These are phyloP conservation scores for Anodontia alba DNA, from an alignment of 2,888 invertebrate species.

Conservation along the genomic window DNA sequence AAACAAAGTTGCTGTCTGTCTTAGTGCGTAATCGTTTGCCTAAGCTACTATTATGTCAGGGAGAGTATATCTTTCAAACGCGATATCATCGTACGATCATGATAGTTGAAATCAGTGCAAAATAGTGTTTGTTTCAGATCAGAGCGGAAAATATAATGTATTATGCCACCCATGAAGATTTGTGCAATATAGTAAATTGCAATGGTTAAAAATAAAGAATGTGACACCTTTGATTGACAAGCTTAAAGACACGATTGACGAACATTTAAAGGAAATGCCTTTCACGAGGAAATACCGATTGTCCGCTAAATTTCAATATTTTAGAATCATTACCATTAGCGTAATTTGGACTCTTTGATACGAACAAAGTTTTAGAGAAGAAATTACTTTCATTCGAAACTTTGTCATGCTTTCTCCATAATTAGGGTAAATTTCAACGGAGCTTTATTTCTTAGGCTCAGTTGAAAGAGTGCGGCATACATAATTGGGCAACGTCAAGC, in stretches of 20 bases:
- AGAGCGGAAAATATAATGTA: neutral
- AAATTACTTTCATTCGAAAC: slow-evolving; percentile 21
- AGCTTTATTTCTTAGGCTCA: neutral
- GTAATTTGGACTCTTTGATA: slow-evolving; percentile 40
- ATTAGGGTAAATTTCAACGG: slow-evolving; percentile 3
- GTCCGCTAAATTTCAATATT: slow-evolving; percentile 23
- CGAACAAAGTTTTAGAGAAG: neutral
- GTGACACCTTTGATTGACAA: slow-evolving; percentile 56
- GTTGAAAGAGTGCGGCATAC: neutral
- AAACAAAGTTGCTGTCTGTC: too few relatives aligned
- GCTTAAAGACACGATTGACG: slow-evolving; percentile 21
- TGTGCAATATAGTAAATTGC: slow-evolving; percentile 22
- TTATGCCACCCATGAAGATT: slow-evolving; percentile 38
- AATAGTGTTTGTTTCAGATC: slow-evolving; percentile 4
- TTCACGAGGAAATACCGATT: slow-evolving; percentile 9
- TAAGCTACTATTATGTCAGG: too few relatives aligned
- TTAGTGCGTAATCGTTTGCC: too few relatives aligned
- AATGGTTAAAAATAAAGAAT: slow-evolving; percentile 46
- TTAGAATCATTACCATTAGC: slow-evolving; percentile 24
- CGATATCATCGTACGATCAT: too few relatives aligned
- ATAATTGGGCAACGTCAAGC: too few relatives aligned
- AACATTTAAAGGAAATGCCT: slow-evolving; percentile 17
- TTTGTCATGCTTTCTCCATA: slow-evolving; percentile 16
- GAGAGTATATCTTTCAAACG: too few relatives aligned
- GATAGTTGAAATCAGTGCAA: slow-evolving; percentile 2